Evolutionary conservation across 2,797 vertebrate species (phyloP), one percentile per base, ranked within the genome.

Genomic region (Peromyscus attwateri): DNA sequence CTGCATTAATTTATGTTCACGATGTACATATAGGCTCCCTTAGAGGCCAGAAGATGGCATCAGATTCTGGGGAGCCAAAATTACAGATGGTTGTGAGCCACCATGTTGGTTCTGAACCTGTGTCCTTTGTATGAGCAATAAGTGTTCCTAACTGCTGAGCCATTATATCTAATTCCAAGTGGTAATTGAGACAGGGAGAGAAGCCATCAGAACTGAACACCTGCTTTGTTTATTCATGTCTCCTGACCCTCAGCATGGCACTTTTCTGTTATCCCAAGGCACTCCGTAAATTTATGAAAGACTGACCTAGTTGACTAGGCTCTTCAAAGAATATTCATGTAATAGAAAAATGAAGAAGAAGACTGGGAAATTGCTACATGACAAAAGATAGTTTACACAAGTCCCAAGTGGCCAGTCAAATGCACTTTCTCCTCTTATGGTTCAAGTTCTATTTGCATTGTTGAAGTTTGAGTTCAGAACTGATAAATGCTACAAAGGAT

Each of bases 391-490:
- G 57, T 75, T 80, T 83, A 89, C 34, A 29, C 6, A 4, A 4
- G 17, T 92, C 79, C 82, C 49, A 10, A 29, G 19, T 55, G 75
- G 89, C 70, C 43, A 10, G 4, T 60, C 79, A 81, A 70, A 29
- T n/a, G 31, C 17, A 89, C 68, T n/a, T 37, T 62, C 88, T 66
- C 64, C 31, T 75, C 55, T 27, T 25, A 2, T 19, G n/a, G 62
- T 93, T 68, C 73, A 87, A 34, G n/a, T 93, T 94, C 80, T 93
- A 77, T 87, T 92, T 96, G 70, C 17, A 5, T n/a, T 89, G 34
- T 37, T 87, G n/a, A 94, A 55, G 34, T 62, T 49, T 73, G 43
- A 84, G 76, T 60, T 49, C 49, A 75, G 13, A 79, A 79, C 64
- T 88, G 55, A 95, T 82, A 88, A 95, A 76, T 52, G 83, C 34